A percentile compares a stretch with the other conserved stretches of the same genome.
phyloP scores from a whole-genome alignment of 2,888 invertebrate species.

The Periphyllus acericola region DNA sequence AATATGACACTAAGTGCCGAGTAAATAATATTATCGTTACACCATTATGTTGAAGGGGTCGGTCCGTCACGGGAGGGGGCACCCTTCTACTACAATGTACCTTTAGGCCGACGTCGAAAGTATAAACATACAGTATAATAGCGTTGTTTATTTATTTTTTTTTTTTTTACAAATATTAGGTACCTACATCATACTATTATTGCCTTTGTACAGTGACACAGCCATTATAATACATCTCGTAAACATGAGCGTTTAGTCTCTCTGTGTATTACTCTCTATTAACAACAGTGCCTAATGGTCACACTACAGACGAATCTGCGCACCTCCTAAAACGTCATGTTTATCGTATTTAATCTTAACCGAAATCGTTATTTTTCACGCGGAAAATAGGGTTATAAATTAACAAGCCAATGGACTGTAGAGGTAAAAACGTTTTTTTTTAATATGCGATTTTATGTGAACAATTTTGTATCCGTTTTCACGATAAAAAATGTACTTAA shows the following conservation, averaged over 20 bases:
- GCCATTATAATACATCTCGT: background rate
- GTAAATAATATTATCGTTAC: background rate
- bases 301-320: background rate
- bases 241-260: background rate
- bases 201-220: background rate
- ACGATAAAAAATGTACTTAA: background rate
- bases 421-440: background rate
- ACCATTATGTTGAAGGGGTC: background rate
- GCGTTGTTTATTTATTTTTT: too few relatives aligned
- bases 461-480: background rate
- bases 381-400: background rate
- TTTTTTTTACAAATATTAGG: background rate
- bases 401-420: background rate
- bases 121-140: background rate
- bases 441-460: background rate
- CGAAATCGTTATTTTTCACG: background rate
- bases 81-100: background rate
- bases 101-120: background rate
- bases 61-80: background rate
- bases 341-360: background rate
- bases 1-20: too few relatives aligned
- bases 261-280: too few relatives aligned
- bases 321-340: background rate
- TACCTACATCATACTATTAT: background rate
- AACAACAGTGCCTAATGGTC: background rate